A percentile compares a stretch with the other conserved stretches of the same genome.
Evolutionary conservation across 2,113 vertebrate species (phyloP).

Genomic region (Noturus placidus): DNA sequence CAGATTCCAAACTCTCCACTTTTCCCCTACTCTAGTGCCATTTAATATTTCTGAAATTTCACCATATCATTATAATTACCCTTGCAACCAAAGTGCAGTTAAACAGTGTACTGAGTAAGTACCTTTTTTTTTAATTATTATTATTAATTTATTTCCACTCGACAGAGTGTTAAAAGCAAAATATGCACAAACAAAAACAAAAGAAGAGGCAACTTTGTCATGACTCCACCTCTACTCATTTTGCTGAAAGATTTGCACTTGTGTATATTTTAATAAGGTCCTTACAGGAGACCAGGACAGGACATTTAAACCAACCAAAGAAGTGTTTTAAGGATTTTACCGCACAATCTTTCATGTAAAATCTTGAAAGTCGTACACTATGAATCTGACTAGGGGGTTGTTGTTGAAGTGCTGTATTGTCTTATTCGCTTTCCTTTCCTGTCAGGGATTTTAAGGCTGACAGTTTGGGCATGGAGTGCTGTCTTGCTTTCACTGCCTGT

Average conservation of each 20-base stretch:
- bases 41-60: neutral
- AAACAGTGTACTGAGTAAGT: neutral
- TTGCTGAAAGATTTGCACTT: neutral
- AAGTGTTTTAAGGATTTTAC: neutral
- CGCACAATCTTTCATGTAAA: conserved; percentile 21
- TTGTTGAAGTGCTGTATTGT: conserved; percentile 21
- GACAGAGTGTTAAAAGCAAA: neutral
- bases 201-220: neutral
- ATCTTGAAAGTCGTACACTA: conserved; percentile 4
- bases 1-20: too few species aligned
- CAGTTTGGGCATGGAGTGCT: conserved; percentile 32
- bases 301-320: neutral
- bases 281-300: neutral
- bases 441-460: conserved; percentile 35
- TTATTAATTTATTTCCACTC: conserved; percentile 4
- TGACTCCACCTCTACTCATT: neutral
- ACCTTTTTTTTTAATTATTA: neutral
- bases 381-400: conserved; percentile 9
- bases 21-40: too few species aligned
- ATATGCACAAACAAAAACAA: neutral
- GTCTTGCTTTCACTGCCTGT: neutral
- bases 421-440: conserved; percentile 27
- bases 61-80: conserved; percentile 16
- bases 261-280: conserved; percentile 16
- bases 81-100: neutral